Evolutionary conservation across 1,140 invertebrate species (phyloP), one percentile per base, ranked within the genome.

Genomic region (Aricia agestis): DNA sequence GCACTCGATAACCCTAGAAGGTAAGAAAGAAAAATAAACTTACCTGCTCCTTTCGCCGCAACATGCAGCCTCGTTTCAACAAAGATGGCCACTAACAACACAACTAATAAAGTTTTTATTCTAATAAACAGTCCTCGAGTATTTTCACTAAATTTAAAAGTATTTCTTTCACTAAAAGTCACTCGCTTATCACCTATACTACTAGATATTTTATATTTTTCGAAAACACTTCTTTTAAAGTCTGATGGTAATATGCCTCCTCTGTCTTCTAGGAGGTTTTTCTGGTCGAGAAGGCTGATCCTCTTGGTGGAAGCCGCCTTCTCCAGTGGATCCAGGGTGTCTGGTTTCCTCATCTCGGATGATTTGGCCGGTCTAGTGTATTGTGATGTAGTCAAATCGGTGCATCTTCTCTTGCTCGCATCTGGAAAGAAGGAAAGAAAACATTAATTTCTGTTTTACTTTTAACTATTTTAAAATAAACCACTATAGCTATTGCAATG

Each of bases 251-350:
- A 74, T n/a, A 69, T 82, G 58, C 80, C 82, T 76, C 87, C 89
- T 91, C 89, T 89, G 74, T 91, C 89, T 82, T 89, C 89, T 81
- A 91, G 72, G 72, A 91, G 80, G 9, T 82, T 81, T 85, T 87
- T 88, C 68, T 88, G 82, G 72, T 90, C 87, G 82, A 85, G 75
- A 69, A 89, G 81, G 75, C 79, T 82, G 67, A 80, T 83, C 71
- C 82, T 80, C 77, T 84, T 81, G 68, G 75, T 81, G 11, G 81
- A 80, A 52, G 84, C 81, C 71, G 80, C 82, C 74, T 82, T 87
- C 71, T 87, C 84, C 76, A 85, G 73, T 32, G 87, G 86, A 63
- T 85, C 79, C 69, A 75, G 67, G 67, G 72, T 68, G 67, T 75
- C 71, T 72, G 70, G 75, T 71, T 74, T 75, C 68, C 76, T 76